Conservation (phyloP, 1,140 invertebrate species). For the Steinernema khuongi region DNA sequence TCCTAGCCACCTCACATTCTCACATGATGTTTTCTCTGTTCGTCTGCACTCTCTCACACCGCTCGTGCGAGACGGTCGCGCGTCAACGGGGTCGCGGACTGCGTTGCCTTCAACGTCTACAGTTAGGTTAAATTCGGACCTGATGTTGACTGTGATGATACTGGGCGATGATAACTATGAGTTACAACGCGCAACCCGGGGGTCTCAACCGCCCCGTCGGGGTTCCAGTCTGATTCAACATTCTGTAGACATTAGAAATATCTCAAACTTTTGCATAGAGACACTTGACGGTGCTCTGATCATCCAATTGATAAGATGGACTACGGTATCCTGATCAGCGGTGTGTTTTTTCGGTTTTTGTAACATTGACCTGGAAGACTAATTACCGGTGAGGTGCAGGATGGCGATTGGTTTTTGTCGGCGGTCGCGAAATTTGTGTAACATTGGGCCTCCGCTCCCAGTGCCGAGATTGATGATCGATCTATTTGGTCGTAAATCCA, state of each 20-base stretch:
- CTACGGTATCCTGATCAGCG: too few relatives aligned
- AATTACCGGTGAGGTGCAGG: background rate
- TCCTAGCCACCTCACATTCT: too few relatives aligned
- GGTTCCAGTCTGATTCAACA: slow-evolving; percentile 5
- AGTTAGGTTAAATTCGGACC: slow-evolving; percentile 8
- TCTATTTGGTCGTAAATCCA: slow-evolving; percentile 13
- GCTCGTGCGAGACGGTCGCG: background rate
- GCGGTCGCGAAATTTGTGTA: background rate
- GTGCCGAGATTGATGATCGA: slow-evolving; percentile 2
- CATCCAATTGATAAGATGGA: too few relatives aligned
- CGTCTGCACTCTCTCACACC: slow-evolving; percentile 3
- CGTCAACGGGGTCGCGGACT: background rate
- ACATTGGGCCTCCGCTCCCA: background rate
- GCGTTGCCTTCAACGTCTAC: background rate
- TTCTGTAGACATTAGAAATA: background rate
- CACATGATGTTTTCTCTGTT: too few relatives aligned
- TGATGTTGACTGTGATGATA: slow-evolving; percentile 8
- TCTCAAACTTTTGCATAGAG: background rate
- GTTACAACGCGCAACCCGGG: background rate
- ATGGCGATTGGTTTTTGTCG: background rate
- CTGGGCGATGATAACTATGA: background rate
- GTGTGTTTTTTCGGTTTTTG: background rate
- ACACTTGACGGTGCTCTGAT: background rate
- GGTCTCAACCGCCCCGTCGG: slow-evolving; percentile 12
- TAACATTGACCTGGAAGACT: background rate